Evolutionary conservation across 2,888 invertebrate genomes (phyloP).

Genomic region (Conops quadrifasciatus): DNA sequence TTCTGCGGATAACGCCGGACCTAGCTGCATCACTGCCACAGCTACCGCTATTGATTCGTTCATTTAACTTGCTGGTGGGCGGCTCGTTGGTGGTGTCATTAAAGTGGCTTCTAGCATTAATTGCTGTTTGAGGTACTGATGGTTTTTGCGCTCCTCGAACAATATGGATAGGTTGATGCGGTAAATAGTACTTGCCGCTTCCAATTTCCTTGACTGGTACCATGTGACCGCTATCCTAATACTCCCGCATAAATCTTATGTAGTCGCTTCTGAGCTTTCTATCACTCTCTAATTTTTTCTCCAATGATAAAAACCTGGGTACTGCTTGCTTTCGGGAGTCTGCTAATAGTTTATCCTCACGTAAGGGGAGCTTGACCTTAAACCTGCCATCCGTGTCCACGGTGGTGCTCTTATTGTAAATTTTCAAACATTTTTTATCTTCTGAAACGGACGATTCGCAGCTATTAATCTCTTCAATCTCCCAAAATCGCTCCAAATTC

Average conservation of each 20-base stretch:
- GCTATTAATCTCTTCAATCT: too few species aligned
- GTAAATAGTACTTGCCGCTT: conserved; percentile 7
- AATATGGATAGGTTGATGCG: neutral
- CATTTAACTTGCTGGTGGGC: too few species aligned
- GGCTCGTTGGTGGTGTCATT: conserved; percentile 47
- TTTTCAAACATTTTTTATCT: too few species aligned
- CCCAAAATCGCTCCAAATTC: too few species aligned
- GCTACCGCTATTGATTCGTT: too few species aligned
- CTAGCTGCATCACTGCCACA: too few species aligned
- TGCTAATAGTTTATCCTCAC: neutral
- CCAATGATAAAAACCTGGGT: neutral
- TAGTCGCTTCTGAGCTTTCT: conserved; percentile 1
- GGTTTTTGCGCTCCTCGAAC: too few species aligned
- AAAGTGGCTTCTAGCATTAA: too few species aligned
- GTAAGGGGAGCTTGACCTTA: neutral
- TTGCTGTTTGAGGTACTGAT: conserved; percentile 13
- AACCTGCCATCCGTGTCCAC: neutral
- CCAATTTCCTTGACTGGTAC: neutral
- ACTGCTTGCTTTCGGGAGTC: conserved; percentile 1
- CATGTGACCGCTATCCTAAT: neutral
- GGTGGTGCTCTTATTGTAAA: neutral
- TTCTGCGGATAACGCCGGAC: too few species aligned
- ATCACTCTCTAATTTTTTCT: neutral
- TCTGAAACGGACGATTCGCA: too few species aligned
- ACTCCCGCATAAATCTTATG: neutral